Evolutionary conservation across 2,113 vertebrate genomes (phyloP).

Genomic region (Rhea pennata): DNA sequence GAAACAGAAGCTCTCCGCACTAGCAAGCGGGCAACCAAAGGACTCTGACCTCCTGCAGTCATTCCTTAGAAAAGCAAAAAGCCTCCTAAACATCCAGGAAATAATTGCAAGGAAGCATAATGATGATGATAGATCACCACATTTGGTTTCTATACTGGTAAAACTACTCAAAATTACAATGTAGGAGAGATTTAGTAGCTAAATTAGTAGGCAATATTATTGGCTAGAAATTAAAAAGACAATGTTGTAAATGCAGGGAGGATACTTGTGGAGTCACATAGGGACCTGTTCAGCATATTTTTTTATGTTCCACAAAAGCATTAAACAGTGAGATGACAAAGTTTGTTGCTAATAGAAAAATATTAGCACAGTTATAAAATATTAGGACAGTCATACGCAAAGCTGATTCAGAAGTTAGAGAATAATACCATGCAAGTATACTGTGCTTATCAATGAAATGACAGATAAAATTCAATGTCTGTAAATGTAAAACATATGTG

Average conservation of each 20-base stretch:
- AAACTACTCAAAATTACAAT: not conserved
- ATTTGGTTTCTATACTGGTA: not conserved
- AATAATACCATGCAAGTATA: not conserved
- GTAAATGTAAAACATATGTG: not conserved
- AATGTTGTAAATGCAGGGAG: not conserved
- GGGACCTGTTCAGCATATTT: not conserved
- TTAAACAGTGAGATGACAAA: not conserved
- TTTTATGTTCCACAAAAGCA: not conserved
- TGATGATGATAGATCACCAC: not conserved
- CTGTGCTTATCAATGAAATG: not conserved
- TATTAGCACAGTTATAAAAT: not conserved
- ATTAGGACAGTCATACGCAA: not conserved
- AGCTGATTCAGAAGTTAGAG: not conserved
- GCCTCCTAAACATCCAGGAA: not conserved
- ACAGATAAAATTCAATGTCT: not conserved
- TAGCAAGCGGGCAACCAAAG: not conserved
- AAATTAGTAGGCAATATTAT: not conserved
- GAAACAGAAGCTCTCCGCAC: not conserved
- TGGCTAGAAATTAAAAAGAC: conserved; percentile 5
- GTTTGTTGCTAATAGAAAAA: not conserved
- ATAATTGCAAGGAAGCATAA: not conserved
- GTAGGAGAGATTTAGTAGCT: not conserved
- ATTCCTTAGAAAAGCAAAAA: not conserved
- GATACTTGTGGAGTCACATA: not conserved
- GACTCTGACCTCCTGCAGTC: not conserved